Evolutionary conservation across 2,888 invertebrate genomes (phyloP).

Genomic region (Sminthurides aquaticus): DNA sequence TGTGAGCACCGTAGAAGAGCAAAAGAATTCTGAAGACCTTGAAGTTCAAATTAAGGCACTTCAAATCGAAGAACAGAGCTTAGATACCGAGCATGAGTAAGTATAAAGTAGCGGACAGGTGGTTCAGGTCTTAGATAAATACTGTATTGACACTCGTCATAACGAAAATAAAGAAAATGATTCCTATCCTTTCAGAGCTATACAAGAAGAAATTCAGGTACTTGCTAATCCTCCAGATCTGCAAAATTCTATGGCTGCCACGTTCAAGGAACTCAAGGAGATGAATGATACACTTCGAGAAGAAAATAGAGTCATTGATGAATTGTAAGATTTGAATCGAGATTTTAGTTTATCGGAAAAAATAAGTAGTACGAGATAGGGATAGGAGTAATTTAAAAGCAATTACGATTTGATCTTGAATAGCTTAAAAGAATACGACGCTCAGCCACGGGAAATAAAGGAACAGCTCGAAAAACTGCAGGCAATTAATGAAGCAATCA

Average conservation of each 20-base stretch:
- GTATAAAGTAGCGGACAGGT: too few species aligned
- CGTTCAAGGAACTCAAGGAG: neutral
- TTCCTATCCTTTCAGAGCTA: too few species aligned
- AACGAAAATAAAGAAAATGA: too few species aligned
- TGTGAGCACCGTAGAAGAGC: neutral
- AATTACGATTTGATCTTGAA: too few species aligned
- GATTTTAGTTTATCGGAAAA: too few species aligned
- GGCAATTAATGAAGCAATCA: conserved; percentile 26
- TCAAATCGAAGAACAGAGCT: neutral
- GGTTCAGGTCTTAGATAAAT: too few species aligned
- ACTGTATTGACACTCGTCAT: too few species aligned
- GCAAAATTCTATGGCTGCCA: neutral
- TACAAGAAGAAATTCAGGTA: neutral
- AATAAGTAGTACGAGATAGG: too few species aligned
- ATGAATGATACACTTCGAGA: neutral
- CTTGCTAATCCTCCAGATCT: neutral
- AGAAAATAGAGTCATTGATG: neutral
- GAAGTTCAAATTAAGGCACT: neutral
- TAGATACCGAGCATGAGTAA: too few species aligned
- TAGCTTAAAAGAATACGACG: conserved; percentile 23
- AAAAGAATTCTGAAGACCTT: neutral
- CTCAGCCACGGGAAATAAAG: conserved; percentile 20
- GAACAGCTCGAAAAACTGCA: conserved; percentile 20
- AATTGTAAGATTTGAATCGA: neutral
- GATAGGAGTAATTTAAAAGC: neutral